A percentile compares a stretch with the other conserved stretches of the same genome.
Evolutionary conservation across 53 echinoderm and acorn worm species (phyloP).

Genomic region (Mesocentrotus franciscanus): DNA sequence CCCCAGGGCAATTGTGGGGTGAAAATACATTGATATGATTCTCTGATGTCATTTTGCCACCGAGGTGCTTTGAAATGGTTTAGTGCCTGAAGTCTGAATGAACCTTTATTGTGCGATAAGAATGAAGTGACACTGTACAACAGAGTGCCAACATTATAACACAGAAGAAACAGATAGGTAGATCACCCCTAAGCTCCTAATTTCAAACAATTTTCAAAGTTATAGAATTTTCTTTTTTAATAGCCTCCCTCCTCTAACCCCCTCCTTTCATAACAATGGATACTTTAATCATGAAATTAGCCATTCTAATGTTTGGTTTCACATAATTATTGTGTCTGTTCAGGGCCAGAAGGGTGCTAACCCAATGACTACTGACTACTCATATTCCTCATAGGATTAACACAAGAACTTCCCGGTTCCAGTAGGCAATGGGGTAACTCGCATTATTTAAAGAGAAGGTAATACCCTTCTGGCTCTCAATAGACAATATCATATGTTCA

Average conservation of each 20-base stretch:
- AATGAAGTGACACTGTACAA: background rate
- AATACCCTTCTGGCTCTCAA: too few species aligned
- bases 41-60: background rate
- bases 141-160: background rate
- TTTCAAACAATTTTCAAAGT: background rate
- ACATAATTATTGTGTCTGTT: too few species aligned
- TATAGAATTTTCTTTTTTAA: background rate
- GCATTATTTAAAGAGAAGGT: too few species aligned
- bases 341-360: too few species aligned
- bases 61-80: background rate
- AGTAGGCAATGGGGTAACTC: too few species aligned
- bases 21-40: background rate
- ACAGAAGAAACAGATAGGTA: background rate
- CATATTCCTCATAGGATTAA: too few species aligned
- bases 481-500: too few species aligned
- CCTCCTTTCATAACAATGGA: too few species aligned
- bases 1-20: background rate
- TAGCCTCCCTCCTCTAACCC: background rate
- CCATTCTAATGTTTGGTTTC: too few species aligned
- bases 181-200: background rate
- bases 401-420: too few species aligned
- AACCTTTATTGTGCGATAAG: background rate
- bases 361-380: too few species aligned
- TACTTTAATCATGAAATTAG: too few species aligned
- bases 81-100: background rate